phyloP scores from a whole-genome alignment of 2,888 invertebrate species.

The Eulithis prunata region DNA sequence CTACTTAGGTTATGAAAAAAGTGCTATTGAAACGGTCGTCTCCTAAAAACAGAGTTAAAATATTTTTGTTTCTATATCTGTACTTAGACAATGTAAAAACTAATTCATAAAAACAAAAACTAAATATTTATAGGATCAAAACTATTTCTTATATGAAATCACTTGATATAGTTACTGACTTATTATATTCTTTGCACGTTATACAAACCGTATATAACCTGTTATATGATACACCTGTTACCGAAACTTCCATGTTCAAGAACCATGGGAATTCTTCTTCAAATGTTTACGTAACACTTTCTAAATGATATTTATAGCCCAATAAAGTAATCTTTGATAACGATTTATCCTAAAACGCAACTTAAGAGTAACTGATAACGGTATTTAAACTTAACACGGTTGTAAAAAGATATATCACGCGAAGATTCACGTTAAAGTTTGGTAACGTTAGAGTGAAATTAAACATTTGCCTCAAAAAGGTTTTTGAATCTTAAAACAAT shows the following conservation, averaged over 20 bases:
- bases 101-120: too few species aligned
- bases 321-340: slow-evolving; percentile 19
- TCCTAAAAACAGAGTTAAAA: background rate
- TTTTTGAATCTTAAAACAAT: too few species aligned
- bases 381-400: slow-evolving; percentile 9
- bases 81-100: too few species aligned
- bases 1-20: too few species aligned
- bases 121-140: too few species aligned
- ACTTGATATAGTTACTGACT: too few species aligned
- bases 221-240: background rate
- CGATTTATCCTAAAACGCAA: slow-evolving; percentile 1
- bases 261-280: slow-evolving; percentile 8
- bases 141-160: too few species aligned
- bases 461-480: too few species aligned
- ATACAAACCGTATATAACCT: too few species aligned
- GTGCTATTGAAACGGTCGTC: too few species aligned
- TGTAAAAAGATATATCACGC: background rate
- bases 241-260: background rate
- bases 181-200: too few species aligned
- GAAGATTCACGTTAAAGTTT: background rate
- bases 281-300: slow-evolving; percentile 12
- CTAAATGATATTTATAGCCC: slow-evolving; percentile 17
- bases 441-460: background rate
- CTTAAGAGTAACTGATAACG: slow-evolving; percentile 14
- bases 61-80: too few species aligned